Base-by-base conservation (phyloP, 2,888 invertebrate genomes). In the Lochmaea crataegi region DNA sequence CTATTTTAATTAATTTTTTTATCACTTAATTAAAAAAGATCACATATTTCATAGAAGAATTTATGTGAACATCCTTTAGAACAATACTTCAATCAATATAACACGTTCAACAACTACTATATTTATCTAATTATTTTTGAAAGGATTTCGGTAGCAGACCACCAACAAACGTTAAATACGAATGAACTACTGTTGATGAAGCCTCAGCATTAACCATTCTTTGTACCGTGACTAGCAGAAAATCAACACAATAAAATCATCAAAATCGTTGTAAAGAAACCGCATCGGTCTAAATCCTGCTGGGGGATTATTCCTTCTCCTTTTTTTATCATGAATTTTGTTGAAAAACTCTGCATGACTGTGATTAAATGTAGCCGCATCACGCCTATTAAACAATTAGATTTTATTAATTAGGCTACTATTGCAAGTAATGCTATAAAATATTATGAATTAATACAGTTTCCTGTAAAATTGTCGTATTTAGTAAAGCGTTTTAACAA, bases 101-200 rank as follows among this genome's bases (percentile, higher is more conserved):
- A 38, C 38, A 53, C n/a, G 18, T 65, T 53, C 38, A 65, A 9
- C 14, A 32, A 16, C 38, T 56, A 18, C 7, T 53, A 10, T 16
- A 18, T 56, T 65, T 45, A 56, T 56, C 56, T 48, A 2, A 53
- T 53, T 32, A 57, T 51, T 51, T 53, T 38, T 63, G 12, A 63
- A 68, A 61, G 22, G 51, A 63, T 61, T 68, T 68, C 68, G 51
- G 68, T 68, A 68, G 68, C 68, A 61, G 68, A 63, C 68, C 68
- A 68, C 68, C 68, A 68, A 68, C 68, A 63, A 68, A 63, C 53
- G 68, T 58, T 68, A 32, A 14, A 58, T 32, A 32, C 58, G 14
- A 58, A 58, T 58, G 63, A 68, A 61, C 63, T 68, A 68, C 66
- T 67, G 66, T 67, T 68, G 53, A 68, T 68, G 61, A 68, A 38